Base-by-base conservation (phyloP, 2,888 invertebrate genomes). In the Siphlonurus alternatus region DNA sequence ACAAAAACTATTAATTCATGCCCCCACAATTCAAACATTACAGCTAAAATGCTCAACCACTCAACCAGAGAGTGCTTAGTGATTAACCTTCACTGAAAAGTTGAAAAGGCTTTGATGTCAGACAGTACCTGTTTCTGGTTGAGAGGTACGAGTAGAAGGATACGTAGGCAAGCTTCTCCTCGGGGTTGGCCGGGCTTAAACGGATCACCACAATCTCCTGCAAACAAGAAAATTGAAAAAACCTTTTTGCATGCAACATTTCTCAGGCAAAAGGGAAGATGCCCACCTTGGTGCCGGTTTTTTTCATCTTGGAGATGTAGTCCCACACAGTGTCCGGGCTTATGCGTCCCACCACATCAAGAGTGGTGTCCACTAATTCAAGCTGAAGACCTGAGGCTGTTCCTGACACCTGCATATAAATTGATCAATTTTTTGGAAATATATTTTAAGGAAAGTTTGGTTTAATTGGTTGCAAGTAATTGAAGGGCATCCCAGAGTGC, bases 331-430 rank as follows among this genome's bases (percentile, higher is more conserved):
- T 92, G 15, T 88, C 87, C 0, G 93, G 93, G 63, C 86, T 85
- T 71, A 97, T 95, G 70, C 97, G 82, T 1, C 97, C 97, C 18
- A 95, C 93, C 51, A 97, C 88, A 71, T 89, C 89, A 24, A 95
- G 78, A n/a, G n/a, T n/a, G 65, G 87, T 86, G 62, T 84, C 80
- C 2, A 87, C 86, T 51, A 95, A 76, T 73, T 89, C 88, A 69
- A 85, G 83, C 70, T 85, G 82, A 23, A 89, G 76, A 67, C 86
- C 85, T 25, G 78, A 74, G 51, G 85, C 82, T 69, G 84, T 83
- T 18, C 88, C 88, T 66, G 81, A 80, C 20, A 70, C 70, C 69
- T 69, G 62, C 10, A 64, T 67, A 64, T 53, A 63, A 59, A 59
- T 59, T 59, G 10, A 15, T 15, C 59, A 18, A 19, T 7, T 23